These are phyloP conservation scores for Acanthopagrus latus DNA, from an alignment of 2,797 vertebrate species.

Conservation along the genomic window DNA sequence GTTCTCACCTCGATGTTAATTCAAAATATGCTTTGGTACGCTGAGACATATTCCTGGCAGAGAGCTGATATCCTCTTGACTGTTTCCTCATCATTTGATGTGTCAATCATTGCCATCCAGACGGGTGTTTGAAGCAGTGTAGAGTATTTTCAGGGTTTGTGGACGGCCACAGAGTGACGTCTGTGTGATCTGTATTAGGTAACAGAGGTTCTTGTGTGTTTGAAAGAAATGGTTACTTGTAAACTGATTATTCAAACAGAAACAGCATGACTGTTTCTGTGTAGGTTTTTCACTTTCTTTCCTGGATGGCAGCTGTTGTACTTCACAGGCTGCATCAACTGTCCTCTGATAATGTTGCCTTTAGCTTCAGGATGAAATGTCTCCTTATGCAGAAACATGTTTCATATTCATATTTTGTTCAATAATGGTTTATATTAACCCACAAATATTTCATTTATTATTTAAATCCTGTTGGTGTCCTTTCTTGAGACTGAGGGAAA, in stretches of 20 bases:
- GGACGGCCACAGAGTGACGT: background rate
- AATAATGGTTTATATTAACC: background rate
- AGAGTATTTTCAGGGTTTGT: background rate
- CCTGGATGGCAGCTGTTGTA: slow-evolving; percentile 5
- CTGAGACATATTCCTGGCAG: slow-evolving; percentile 28
- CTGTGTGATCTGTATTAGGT: background rate
- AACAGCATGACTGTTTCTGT: background rate
- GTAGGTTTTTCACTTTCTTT: background rate
- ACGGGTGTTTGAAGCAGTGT: background rate
- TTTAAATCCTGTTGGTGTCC: background rate
- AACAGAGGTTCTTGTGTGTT: background rate
- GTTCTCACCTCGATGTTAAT: slow-evolving; percentile 23
- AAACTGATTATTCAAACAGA: background rate
- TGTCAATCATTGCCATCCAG: slow-evolving; percentile 18
- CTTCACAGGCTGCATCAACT: background rate
- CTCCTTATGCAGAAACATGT: background rate
- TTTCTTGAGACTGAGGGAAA: background rate
- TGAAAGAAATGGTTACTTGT: background rate
- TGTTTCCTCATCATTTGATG: slow-evolving; percentile 11
- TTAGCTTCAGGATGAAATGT: background rate
- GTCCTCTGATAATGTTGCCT: background rate
- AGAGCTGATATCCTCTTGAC: background rate
- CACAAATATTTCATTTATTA: background rate
- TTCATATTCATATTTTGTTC: background rate
- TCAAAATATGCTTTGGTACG: slow-evolving; percentile 5